A percentile compares a stretch with the other conserved stretches of the same genome.
Conservation (phyloP, 2,113 vertebrate genomes). For the Channa argus region DNA sequence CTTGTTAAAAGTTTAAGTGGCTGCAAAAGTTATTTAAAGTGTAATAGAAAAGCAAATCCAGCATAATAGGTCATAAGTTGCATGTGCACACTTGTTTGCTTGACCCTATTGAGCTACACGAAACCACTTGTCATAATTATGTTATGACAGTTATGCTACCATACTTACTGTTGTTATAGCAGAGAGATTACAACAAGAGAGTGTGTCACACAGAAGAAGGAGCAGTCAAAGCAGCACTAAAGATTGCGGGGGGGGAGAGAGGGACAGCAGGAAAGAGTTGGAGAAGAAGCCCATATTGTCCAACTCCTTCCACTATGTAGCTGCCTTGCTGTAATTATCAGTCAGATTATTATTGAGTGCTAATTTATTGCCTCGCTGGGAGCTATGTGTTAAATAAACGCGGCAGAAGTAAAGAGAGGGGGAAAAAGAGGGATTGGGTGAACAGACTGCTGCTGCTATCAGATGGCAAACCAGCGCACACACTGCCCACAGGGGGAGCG, state of each 20-base stretch:
- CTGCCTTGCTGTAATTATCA: constrained; percentile 73
- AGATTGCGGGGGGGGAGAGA: constrained; percentile 1
- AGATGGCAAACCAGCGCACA: constrained; percentile 69
- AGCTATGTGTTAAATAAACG: constrained; percentile 83
- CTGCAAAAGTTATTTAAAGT: too few species aligned
- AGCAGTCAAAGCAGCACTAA: constrained; percentile 4
- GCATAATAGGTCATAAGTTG: too few species aligned
- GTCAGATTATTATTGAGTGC: constrained; percentile 80
- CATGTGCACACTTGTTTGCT: too few species aligned
- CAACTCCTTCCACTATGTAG: constrained; percentile 40
- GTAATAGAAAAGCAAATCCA: too few species aligned
- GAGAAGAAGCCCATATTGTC: constrained; percentile 44
- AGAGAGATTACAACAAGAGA: too few species aligned
- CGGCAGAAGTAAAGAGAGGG: constrained; percentile 70
- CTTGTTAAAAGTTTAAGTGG: too few species aligned
- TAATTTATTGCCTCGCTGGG: constrained; percentile 81
- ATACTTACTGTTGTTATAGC: too few species aligned
- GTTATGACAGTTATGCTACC: too few species aligned
- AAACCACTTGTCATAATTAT: too few species aligned
- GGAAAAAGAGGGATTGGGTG: constrained; percentile 21
- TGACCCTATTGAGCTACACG: too few species aligned
- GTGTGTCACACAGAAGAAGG: background rate
- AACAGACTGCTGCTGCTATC: constrained; percentile 68
- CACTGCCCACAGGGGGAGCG: constrained; percentile 57
- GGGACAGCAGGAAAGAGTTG: constrained; percentile 2